These are phyloP conservation scores for Aegotheles bennettii DNA, from an alignment of 2,113 vertebrate genomes.

Conservation along the genomic window DNA sequence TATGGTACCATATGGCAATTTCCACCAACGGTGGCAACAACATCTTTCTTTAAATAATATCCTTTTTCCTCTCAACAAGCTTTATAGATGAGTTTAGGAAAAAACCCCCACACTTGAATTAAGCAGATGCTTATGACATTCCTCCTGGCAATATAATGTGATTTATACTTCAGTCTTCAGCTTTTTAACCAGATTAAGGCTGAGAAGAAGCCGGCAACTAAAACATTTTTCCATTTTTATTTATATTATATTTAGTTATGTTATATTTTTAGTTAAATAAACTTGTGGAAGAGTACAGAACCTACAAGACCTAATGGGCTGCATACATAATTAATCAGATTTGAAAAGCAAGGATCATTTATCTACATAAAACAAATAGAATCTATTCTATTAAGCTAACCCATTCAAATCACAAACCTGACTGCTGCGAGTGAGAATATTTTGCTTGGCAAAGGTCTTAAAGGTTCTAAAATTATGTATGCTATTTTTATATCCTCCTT, in stretches of 20 bases:
- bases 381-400: conserved; percentile 50
- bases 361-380: conserved; percentile 24
- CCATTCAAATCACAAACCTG: conserved; percentile 63
- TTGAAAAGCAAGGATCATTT: background rate
- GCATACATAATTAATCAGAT: conserved; percentile 3
- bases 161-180: conserved; percentile 36
- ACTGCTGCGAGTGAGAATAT: conserved; percentile 70
- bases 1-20: background rate
- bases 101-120: background rate
- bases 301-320: background rate
- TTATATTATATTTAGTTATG: background rate
- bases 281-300: background rate
- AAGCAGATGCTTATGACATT: conserved; percentile 49
- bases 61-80: background rate
- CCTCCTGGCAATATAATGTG: conserved; percentile 31
- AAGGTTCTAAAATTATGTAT: conserved; percentile 77
- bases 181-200: conserved; percentile 56
- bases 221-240: conserved; percentile 25
- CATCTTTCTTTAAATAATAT: background rate
- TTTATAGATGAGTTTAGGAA: background rate
- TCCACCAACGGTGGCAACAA: background rate
- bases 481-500: conserved; percentile 78
- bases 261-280: conserved; percentile 39
- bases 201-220: conserved; percentile 27
- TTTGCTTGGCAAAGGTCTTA: conserved; percentile 72